Evolutionary conservation across 2,888 invertebrate genomes (phyloP), one percentile per base, ranked within the genome.

Genomic region (Tinea semifulvella): DNA sequence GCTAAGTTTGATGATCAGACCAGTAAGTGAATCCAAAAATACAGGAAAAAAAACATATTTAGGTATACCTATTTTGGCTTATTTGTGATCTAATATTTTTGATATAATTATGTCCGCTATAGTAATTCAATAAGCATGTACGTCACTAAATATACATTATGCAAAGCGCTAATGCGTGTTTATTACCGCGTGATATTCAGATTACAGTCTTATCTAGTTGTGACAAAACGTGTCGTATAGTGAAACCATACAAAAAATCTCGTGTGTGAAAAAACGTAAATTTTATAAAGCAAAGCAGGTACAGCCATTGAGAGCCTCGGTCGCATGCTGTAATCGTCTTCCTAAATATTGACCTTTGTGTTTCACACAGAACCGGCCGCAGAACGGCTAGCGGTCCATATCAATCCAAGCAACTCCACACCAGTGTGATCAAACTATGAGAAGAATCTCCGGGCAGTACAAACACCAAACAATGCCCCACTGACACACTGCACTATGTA

Each of bases 141-240:
- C 40, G 40, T 40, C 40, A 40, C 40, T 40, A 40, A 22, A 40
- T 40, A 40, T 40, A 40, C 28, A 42, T 45, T 42, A 48, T 28
- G 22, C 35, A 38, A 35, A 40, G 31, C 65, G 66, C 64, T 75
- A 75, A 75, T 72, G 67, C 65, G 64, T 74, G 70, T 70, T 65
- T 71, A 71, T 66, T 58, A 65, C 65, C 63, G 58, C 62, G 65
- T 70, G 70, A 71, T 73, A 67, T 69, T 65, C 56, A 68, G 69
- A 76, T 76, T 73, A 76, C 65, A 63, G 58, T 67, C 69, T 76
- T 77, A 79, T 75, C 73, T 73, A 55, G 54, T 58, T 19, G 43
- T 19, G 43, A 31, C 13, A 26, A 43, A 43, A 43, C 43, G 28
- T 43, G 35, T 31, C 28, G 35, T 28, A 26, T 43, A 31, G 18